phyloP scores from a whole-genome alignment of 2,888 invertebrate genomes.

The Mythimna ferrago region DNA sequence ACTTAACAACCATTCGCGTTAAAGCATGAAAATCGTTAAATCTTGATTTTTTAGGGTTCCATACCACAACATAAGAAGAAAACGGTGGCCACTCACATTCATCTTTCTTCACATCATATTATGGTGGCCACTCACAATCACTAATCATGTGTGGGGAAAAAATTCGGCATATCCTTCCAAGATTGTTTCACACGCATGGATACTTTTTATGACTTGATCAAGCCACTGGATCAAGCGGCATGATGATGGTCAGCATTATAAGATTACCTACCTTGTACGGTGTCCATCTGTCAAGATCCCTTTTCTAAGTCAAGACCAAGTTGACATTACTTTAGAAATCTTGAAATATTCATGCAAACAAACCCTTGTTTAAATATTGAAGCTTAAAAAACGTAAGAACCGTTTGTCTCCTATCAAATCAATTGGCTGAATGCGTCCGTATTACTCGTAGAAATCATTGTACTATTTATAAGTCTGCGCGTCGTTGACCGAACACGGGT shows the following conservation, averaged over 20 bases:
- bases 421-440: constrained; percentile 22
- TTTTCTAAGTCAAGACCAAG: neutral
- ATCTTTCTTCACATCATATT: too few relatives aligned
- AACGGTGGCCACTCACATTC: too few relatives aligned
- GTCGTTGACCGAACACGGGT: constrained; percentile 48
- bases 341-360: neutral
- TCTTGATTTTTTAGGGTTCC: neutral
- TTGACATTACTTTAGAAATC: neutral
- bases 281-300: neutral
- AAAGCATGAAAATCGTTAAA: constrained; percentile 2
- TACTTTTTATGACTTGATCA: too few relatives aligned
- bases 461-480: constrained; percentile 38
- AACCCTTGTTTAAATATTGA: too few relatives aligned
- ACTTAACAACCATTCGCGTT: neutral
- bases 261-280: too few relatives aligned
- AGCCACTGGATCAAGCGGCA: too few relatives aligned
- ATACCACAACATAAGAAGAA: too few relatives aligned
- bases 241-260: too few relatives aligned
- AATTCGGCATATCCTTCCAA: too few relatives aligned
- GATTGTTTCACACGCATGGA: too few relatives aligned
- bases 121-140: too few relatives aligned
- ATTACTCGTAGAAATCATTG: constrained; percentile 36
- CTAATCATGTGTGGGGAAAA: too few relatives aligned
- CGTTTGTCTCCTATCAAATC: neutral
- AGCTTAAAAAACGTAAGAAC: constrained; percentile 3